These are phyloP conservation scores for Acanthis flammea DNA, from an alignment of 2,797 vertebrate species.

Conservation along the genomic window DNA sequence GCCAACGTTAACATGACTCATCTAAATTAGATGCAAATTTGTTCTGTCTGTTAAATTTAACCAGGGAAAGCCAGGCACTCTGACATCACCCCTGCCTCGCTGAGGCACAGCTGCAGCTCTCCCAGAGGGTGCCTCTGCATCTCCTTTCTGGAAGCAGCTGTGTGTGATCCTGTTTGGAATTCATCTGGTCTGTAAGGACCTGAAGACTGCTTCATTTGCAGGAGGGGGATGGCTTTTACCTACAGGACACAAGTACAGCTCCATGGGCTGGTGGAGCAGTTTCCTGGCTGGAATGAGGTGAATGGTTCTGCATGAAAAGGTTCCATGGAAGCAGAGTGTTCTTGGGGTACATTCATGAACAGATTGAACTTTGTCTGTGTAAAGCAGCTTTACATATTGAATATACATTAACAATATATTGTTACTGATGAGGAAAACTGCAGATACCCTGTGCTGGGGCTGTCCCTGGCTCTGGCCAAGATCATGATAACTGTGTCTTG, in stretches of 20 bases:
- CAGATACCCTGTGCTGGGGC: neutral
- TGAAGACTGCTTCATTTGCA: neutral
- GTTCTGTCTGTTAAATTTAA: neutral
- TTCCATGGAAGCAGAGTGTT: neutral
- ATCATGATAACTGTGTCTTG: neutral
- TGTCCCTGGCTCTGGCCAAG: neutral
- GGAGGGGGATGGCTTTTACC: neutral
- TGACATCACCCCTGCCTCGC: neutral
- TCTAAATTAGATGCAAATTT: neutral
- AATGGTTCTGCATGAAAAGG: neutral
- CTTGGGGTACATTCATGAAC: neutral
- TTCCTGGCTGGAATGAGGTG: neutral
- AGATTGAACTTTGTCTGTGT: neutral
- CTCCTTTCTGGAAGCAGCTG: neutral
- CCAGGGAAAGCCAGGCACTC: neutral
- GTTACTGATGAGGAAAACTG: neutral
- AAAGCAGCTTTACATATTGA: constrained; percentile 21
- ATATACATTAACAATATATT: neutral
- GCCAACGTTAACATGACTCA: neutral
- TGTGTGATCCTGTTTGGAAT: neutral
- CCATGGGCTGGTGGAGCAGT: neutral
- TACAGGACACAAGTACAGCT: neutral
- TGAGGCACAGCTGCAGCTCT: neutral
- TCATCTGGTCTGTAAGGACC: neutral
- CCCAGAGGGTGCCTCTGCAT: neutral